Base-by-base conservation (phyloP, 2,113 vertebrate species). In the Aegotheles bennettii region DNA sequence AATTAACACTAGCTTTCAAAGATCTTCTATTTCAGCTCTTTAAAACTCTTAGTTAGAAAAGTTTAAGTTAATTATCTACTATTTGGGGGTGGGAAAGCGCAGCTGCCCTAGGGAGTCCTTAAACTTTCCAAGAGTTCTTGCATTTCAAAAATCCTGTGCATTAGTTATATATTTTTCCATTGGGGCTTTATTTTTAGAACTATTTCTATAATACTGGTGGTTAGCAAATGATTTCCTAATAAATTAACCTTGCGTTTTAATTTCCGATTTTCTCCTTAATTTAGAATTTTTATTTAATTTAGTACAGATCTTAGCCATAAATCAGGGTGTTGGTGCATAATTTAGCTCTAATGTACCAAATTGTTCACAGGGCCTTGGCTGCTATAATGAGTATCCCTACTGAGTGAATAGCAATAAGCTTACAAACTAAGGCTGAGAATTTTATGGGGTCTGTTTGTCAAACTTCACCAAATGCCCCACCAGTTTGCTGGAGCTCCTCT, bases 201-300 rank as follows among this genome's bases (percentile, higher is more conserved):
- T 78, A 78, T 90, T 95, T 96, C 90, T 68, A 84, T 92, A 93
- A 80, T 90, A 90, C 47, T 94, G 51, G 33, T 14, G 2, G 93
- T 93, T 95, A 92, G 85, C 13, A 95, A 94, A 96, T 68, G 5
- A 90, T 88, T 93, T 93, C 54, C 82, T 86, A 88, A 94, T 91
- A 90, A 95, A 96, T 95, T 94, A 96, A 29, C 68, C 53, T 90
- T 88, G 90, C 56, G 83, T 92, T 90, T 94, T 97, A 94, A 96
- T 94, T 97, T 95, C 92, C 9, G 0, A 95, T 95, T 95, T 96
- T 93, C 68, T 90, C 73, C 83, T 81, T 92, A 94, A 93, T 94
- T 95, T 95, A 95, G 75, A 95, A 96, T 95, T 96, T 93, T 75
- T 92, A 43, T 79, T 86, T 95, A 95, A 93, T 95, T 96, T 95